phyloP scores from a whole-genome alignment of 1,140 invertebrate species.

The Cotesia vestalis region DNA sequence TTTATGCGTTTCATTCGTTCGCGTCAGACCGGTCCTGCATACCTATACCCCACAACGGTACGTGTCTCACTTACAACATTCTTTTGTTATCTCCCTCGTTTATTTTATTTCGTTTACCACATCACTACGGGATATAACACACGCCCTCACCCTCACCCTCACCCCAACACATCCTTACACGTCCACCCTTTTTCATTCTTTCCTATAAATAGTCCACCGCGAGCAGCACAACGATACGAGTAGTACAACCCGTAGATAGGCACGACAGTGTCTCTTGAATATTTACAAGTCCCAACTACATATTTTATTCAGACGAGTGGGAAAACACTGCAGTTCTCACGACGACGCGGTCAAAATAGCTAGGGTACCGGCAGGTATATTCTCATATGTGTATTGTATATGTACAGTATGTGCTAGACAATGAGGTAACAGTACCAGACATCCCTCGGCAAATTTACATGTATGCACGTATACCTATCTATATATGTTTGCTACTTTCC shows the following conservation, averaged over 20 bases:
- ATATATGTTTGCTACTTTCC: slow-evolving; percentile 10
- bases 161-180: slow-evolving; percentile 51
- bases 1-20: slow-evolving; percentile 62
- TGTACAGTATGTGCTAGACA: neutral
- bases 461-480: neutral
- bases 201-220: slow-evolving; percentile 2
- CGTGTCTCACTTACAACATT: slow-evolving; percentile 6
- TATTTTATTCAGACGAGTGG: slow-evolving; percentile 55
- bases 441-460: slow-evolving; percentile 16
- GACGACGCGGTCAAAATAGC: slow-evolving; percentile 26
- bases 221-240: neutral
- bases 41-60: slow-evolving; percentile 5
- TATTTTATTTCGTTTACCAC: slow-evolving; percentile 46
- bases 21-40: slow-evolving; percentile 46
- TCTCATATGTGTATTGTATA: no score
- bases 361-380: slow-evolving; percentile 22
- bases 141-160: slow-evolving; percentile 54
- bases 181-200: slow-evolving; percentile 50
- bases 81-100: slow-evolving; percentile 40
- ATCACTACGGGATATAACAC: slow-evolving; percentile 46
- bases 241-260: slow-evolving; percentile 28
- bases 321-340: slow-evolving; percentile 39
- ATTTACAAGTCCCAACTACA: slow-evolving; percentile 51
- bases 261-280: slow-evolving; percentile 49
- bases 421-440: slow-evolving; percentile 8